Conservation (phyloP, 2,797 vertebrate species). For the Acanthis flammea region DNA sequence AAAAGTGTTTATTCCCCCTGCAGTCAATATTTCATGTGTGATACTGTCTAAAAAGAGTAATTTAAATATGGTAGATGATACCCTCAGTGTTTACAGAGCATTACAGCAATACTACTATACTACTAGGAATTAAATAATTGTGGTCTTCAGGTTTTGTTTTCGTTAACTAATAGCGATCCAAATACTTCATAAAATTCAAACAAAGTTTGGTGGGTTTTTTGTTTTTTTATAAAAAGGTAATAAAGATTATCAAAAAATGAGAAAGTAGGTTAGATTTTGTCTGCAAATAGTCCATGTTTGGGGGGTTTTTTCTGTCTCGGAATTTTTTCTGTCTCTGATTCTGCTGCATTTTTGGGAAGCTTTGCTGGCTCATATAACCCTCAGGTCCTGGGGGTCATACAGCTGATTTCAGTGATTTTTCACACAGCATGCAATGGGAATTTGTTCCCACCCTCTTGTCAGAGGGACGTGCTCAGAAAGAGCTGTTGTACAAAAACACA, state of each 20-base stretch:
- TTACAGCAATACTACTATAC: neutral
- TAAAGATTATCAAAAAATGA: neutral
- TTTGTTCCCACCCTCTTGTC: neutral
- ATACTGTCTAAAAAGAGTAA: neutral
- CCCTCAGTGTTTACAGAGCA: neutral
- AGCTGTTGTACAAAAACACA: neutral
- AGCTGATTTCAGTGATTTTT: neutral
- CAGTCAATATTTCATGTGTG: neutral
- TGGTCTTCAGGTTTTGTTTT: neutral
- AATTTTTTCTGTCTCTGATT: neutral
- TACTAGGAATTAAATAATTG: neutral
- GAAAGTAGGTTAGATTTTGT: neutral
- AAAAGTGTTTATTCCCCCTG: neutral
- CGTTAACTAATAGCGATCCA: neutral
- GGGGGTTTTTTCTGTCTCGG: rapidly evolving
- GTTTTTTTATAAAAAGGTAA: too few species aligned
- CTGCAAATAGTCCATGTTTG: neutral
- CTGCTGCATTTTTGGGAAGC: neutral
- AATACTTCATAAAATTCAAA: neutral
- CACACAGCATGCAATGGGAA: neutral
- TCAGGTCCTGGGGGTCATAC: neutral
- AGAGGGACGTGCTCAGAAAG: neutral
- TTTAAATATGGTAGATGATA: neutral
- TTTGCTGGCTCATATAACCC: neutral
- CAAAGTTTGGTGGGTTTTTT: neutral